Base-by-base conservation (phyloP, 2,888 invertebrate genomes). In the Hydrotaea diabolus region DNA sequence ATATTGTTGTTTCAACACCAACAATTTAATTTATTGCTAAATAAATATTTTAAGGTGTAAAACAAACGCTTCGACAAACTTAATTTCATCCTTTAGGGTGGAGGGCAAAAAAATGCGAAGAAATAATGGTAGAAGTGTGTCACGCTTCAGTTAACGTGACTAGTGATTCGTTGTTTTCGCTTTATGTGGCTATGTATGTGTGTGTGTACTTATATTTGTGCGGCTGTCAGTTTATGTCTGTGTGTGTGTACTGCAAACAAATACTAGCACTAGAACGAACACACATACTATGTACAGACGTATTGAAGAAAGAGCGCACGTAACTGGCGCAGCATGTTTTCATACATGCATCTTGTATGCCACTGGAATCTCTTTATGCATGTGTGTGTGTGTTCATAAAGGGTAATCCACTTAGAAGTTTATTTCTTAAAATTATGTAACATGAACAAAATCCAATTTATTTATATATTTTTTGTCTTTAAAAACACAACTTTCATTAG, bases 281-380 rank as follows among this genome's bases (percentile, higher is more conserved):
- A 72, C 62, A 39, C 77, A 43, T 15, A 53, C 77, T 57, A n/a
- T n/a, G n/a, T 17, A 57, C 72, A 26, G 46, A 66, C 19, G 57
- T 19, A 77, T 19, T 66, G 36, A 2, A 39, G 66, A 4, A 77
- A 43, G 62, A 73, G 49, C 59, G 78, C 73, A 77, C 66, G 74
- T 75, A 81, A 81, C 64, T 75, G 72, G 81, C 76, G 76, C 76
- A 81, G 77, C 49, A 66, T 71, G 64, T 77, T 77, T 80, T 31
- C 23, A 15, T 72, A 36, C 55, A 53, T 79, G 73, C 55, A 66
- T 79, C 11, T 39, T 46, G 39, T 73, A 39, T 73, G 55, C 43
- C 53, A 73, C 43, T 43, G 19, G 4, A 11, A 43, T 13, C n/a
- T 66, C n/a, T n/a, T 31, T 31, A 31, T 31, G 31, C 3, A 31